A percentile compares a stretch with the other conserved stretches of the same genome.
phyloP scores from a whole-genome alignment of 2,888 invertebrate genomes.

The Trachelus troglodyta region DNA sequence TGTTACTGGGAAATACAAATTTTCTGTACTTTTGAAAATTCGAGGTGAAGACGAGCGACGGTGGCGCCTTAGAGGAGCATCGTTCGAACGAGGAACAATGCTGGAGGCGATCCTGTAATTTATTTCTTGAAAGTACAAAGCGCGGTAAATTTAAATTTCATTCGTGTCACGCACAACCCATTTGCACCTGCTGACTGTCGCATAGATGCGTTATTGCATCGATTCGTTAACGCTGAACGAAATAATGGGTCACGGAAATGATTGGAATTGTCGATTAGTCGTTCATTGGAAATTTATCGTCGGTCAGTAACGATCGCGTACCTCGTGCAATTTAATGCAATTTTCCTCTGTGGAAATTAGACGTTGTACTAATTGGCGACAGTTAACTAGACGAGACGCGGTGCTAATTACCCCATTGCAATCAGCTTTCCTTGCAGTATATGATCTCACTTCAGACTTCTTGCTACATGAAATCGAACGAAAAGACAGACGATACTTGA shows the following conservation, averaged over 20 bases:
- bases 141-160: not conserved
- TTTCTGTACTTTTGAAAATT: too few species aligned
- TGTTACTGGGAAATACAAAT: too few species aligned
- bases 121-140: not conserved
- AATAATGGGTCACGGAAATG: constrained; percentile 34
- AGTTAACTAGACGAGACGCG: not conserved
- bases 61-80: not conserved
- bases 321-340: not conserved
- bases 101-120: not conserved
- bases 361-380: constrained; percentile 11
- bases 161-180: not conserved
- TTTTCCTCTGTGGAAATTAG: constrained; percentile 5
- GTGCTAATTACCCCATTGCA: constrained; percentile 16
- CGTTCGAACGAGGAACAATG: not conserved
- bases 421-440: not conserved
- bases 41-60: too few species aligned
- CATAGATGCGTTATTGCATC: constrained; percentile 14
- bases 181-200: not conserved
- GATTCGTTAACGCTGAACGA: constrained; percentile 26
- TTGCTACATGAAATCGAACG: not conserved
- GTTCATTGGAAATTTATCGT: not conserved
- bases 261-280: constrained; percentile 45
- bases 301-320: not conserved
- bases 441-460: not conserved
- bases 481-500: not conserved